These are phyloP conservation scores for Platerodrilus igneus DNA, from an alignment of 2,888 invertebrate species.

Conservation along the genomic window DNA sequence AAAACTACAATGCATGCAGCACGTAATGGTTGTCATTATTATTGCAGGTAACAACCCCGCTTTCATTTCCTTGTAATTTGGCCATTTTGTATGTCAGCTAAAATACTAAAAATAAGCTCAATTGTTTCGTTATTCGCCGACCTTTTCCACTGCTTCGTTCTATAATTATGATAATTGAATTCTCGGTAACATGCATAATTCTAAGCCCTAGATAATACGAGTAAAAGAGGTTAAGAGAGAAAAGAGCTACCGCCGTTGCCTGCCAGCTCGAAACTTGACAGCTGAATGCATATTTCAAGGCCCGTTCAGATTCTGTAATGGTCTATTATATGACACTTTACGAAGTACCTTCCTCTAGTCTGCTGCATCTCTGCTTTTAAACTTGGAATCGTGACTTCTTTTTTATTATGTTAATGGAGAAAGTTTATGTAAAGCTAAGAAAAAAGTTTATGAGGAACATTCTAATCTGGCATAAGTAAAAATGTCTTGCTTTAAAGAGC, in stretches of 20 bases:
- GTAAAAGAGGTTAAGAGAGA: conserved; percentile 22
- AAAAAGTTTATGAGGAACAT: too few species aligned
- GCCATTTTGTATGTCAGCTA: conserved; percentile 17
- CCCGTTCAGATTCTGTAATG: conserved; percentile 25
- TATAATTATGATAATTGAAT: conserved; percentile 26
- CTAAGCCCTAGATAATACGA: conserved; percentile 25
- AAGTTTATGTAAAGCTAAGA: too few species aligned
- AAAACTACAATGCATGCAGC: too few species aligned
- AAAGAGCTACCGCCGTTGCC: conserved; percentile 20
- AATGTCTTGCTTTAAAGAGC: too few species aligned
- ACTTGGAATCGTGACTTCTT: too few species aligned
- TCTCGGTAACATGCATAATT: conserved; percentile 26
- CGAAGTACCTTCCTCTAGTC: too few species aligned
- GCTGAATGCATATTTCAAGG: conserved; percentile 31
- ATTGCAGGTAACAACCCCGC: too few species aligned
- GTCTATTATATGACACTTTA: conserved; percentile 26
- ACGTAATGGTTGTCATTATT: too few species aligned
- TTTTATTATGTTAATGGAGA: too few species aligned
- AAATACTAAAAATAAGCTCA: conserved; percentile 17
- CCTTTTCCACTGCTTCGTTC: conserved; percentile 24
- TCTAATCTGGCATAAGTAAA: too few species aligned
- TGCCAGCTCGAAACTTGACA: conserved; percentile 27
- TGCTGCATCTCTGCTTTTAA: too few species aligned
- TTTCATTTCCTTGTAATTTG: conserved; percentile 19
- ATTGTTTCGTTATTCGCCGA: conserved; percentile 22